A percentile compares a stretch with the other conserved stretches of the same genome.
Conservation (phyloP, 2,888 invertebrate genomes). For the Pelosia muscerda region DNA sequence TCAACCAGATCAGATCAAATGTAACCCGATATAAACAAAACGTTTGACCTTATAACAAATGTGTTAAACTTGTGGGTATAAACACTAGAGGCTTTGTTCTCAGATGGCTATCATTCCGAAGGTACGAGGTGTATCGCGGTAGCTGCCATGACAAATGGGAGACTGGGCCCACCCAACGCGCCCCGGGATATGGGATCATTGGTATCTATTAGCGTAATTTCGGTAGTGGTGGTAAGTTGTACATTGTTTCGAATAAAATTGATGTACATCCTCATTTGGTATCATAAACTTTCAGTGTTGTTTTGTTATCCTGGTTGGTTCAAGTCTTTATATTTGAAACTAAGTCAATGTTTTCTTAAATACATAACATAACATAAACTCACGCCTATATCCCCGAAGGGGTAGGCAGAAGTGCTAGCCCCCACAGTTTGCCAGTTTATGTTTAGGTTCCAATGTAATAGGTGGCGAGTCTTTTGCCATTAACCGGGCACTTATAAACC, state of each 20-base stretch:
- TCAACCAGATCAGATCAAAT: slow-evolving; percentile 35
- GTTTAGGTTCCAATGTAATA: too few species aligned
- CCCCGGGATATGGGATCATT: slow-evolving; percentile 19
- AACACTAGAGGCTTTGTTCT: slow-evolving; percentile 76
- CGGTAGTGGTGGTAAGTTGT: slow-evolving; percentile 1
- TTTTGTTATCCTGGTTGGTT: too few species aligned
- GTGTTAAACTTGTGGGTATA: slow-evolving; percentile 75
- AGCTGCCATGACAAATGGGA: slow-evolving; percentile 79
- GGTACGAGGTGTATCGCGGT: slow-evolving; percentile 76
- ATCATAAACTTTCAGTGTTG: too few species aligned
- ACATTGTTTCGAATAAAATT: not conserved
- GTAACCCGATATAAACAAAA: slow-evolving; percentile 60
- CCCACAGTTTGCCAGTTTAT: too few species aligned
- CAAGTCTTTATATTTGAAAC: too few species aligned
- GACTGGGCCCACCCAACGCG: slow-evolving; percentile 74
- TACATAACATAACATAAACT: too few species aligned
- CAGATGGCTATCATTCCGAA: slow-evolving; percentile 71
- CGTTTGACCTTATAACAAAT: slow-evolving; percentile 69
- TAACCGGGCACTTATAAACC: too few species aligned
- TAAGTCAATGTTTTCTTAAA: too few species aligned
- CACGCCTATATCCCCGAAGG: too few species aligned
- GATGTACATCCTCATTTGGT: too few species aligned
- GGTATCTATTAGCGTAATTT: slow-evolving; percentile 16
- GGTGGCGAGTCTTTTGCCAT: too few species aligned
- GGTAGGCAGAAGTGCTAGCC: too few species aligned